Evolutionary conservation across 2,797 vertebrate species (phyloP).

Genomic region (Pangasius krempfi): DNA sequence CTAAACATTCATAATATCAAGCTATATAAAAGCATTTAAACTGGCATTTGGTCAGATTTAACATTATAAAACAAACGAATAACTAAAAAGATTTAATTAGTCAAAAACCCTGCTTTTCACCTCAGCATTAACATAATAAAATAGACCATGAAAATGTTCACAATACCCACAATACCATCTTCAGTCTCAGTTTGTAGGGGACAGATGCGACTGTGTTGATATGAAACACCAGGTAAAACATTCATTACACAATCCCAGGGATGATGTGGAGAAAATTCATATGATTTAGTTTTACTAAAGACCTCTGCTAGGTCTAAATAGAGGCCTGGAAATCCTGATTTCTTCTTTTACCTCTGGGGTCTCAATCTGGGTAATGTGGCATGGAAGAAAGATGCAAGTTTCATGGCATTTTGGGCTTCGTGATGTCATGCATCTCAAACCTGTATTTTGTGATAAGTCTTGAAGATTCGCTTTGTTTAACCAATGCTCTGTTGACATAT

Average conservation of each 20-base stretch:
- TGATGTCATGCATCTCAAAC: neutral
- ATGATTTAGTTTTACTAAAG: neutral
- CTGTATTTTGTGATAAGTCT: neutral
- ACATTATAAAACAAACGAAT: neutral
- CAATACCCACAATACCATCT: neutral
- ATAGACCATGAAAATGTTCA: neutral
- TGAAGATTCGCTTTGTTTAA: neutral
- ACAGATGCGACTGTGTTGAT: neutral
- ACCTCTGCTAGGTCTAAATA: neutral
- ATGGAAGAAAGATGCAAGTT: neutral
- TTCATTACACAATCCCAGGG: neutral
- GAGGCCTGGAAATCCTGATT: neutral
- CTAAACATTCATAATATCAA: neutral
- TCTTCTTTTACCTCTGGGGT: neutral
- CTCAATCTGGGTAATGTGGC: neutral
- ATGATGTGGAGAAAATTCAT: neutral
- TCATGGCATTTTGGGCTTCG: neutral
- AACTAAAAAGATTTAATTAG: neutral
- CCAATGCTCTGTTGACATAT: neutral
- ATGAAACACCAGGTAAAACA: neutral
- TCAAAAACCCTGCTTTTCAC: neutral
- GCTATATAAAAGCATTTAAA: neutral
- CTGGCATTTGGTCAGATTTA: neutral
- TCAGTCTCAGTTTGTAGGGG: neutral
- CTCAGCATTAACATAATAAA: neutral